Evolutionary conservation across 2,797 vertebrate genomes (phyloP), one percentile per base, ranked within the genome.

Genomic region (Anabas testudineus): DNA sequence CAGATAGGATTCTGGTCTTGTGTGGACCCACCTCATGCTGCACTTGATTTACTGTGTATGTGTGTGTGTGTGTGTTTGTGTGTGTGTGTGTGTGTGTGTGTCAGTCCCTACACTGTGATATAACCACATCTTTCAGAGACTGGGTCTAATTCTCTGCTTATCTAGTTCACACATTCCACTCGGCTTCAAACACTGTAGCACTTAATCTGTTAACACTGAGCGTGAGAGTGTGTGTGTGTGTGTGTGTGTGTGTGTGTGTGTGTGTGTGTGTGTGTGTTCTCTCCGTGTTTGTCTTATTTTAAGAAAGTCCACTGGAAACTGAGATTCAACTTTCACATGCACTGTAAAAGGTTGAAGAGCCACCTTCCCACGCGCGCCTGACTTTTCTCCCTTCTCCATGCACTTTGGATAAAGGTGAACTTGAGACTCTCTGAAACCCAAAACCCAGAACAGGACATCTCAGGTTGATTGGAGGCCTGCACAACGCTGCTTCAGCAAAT

Each of bases 111-210:
- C 26, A 57, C 54, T 80, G 71, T 87, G 78, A 83, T 71, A 41
- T 66, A 80, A 82, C 71, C 71, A 62, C 70, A 55, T 65, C 64
- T 68, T 9, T 78, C 67, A 69, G 19, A 54, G 28, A 18, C 47
- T 57, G 32, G 16, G 53, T 19, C 64, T 48, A 56, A 64, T 39
- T 80, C 61, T 72, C 47, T 49, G n/a, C 80, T 88, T 87, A 90
- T 89, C 89, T 87, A 67, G 77, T 84, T 85, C 78, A 81, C 74
- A 87, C 87, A 90, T 87, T 88, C 76, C 76, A 39, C 52, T 43
- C 18, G 0, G 34, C 66, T 76, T 80, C 58, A 76, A 67, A 71
- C 67, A 55, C 64, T 43, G 18, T 1, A 39, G 4, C 37, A 14
- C 37, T 39, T 39, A 14, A 39, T 39, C 37, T 39, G 34, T 12